Conservation (phyloP, 1,140 invertebrate species). For the Heliconius eleuchia region DNA sequence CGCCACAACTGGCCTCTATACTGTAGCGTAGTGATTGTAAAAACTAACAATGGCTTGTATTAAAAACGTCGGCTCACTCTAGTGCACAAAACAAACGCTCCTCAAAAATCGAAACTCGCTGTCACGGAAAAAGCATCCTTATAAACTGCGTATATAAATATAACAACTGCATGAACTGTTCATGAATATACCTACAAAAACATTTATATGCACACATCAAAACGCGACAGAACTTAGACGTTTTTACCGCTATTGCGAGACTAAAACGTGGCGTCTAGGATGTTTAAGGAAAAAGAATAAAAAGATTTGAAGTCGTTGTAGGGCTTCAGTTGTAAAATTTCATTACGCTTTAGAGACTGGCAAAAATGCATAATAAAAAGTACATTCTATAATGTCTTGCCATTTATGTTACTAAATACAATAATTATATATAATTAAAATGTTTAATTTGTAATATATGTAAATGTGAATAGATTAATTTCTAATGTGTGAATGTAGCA, state of each 20-base stretch:
- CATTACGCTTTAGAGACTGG: neutral
- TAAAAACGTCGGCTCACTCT: constrained; percentile 29
- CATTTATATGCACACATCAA: constrained; percentile 27
- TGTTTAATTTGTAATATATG: too few relatives aligned
- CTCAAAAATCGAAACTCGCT: constrained; percentile 28
- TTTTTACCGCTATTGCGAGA: constrained; percentile 14
- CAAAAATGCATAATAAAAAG: neutral
- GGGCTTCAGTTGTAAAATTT: neutral
- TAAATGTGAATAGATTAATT: too few relatives aligned
- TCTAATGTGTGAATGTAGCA: too few relatives aligned
- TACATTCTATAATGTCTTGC: too few relatives aligned
- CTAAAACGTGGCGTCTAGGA: neutral
- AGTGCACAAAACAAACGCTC: constrained; percentile 32
- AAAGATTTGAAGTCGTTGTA: neutral
- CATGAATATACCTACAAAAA: neutral
- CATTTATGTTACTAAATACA: too few relatives aligned
- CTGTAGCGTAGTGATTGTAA: constrained; percentile 24
- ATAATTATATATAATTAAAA: too few relatives aligned
- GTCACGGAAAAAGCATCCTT: constrained; percentile 13
- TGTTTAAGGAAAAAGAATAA: neutral
- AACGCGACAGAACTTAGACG: constrained; percentile 19
- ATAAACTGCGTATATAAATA: neutral
- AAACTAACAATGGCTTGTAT: constrained; percentile 32
- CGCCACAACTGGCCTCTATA: neutral
- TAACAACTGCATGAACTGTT: neutral